Evolutionary conservation across 2,113 vertebrate species (phyloP), one percentile per base, ranked within the genome.

Genomic region (Tupaia chinensis): DNA sequence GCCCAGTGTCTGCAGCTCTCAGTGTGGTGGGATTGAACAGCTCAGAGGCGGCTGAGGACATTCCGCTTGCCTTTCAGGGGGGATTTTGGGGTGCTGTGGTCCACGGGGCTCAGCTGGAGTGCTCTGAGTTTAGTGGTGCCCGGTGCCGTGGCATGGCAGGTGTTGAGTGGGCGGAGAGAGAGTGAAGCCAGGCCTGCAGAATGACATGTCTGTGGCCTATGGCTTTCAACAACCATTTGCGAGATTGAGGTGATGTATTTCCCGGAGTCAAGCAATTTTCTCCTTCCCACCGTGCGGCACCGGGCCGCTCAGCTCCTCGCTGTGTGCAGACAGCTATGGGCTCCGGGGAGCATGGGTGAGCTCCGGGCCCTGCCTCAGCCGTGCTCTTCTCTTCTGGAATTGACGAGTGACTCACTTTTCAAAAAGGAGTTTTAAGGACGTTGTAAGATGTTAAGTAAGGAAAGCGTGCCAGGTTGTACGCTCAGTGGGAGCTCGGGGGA

Each of bases 191-290:
- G 54, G 68, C 27, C 78, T 79, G 65, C 76, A 72, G 87, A 74
- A 56, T 54, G 93, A 32, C 85, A 53, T 73, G 86, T 88, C 89
- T 87, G 92, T 81, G 25, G 93, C 96, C 70, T 96, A 78, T 95
- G 96, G 95, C 95, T 95, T 94, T 97, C 91, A 85, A 74, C 96
- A 95, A 54, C 94, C 95, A 88, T 96, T 96, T 98, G 85, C 0
- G 14, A 97, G 95, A 95, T 95, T 88, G 91, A 98, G 82, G 94
- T 93, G 93, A 97, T 96, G 94, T 95, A 70, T 96, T 96, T 97
- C 73, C 23, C 85, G 93, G 94, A 84, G 66, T 53, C 65, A 10
- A 70, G 93, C 97, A 93, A 63, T 97, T 96, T 88, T 5, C 79
- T 95, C 73, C 94, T 95, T 91, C 97, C 94, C 66, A 91, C 94